These are phyloP conservation scores for Pachliopta kotzebuea DNA, from an alignment of 2,888 invertebrate genomes.

Conservation along the genomic window DNA sequence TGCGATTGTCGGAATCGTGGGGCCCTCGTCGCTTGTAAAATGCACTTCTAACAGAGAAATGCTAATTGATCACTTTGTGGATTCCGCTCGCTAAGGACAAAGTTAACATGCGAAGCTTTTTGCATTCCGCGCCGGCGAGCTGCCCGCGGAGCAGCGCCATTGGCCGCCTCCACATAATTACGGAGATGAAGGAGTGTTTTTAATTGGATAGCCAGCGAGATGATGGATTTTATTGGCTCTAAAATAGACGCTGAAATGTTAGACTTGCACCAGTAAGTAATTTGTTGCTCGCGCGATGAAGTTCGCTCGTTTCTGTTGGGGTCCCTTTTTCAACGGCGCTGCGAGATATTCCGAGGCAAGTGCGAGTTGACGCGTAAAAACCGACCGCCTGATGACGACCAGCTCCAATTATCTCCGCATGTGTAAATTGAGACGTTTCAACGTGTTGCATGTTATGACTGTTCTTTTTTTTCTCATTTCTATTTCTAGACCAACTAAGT, in stretches of 20 bases:
- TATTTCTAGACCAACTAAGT: no score
- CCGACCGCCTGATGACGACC: constrained; percentile 3
- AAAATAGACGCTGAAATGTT: constrained; percentile 27
- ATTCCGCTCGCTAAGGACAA: constrained; percentile 48
- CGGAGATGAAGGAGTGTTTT: constrained; percentile 18
- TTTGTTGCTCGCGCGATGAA: constrained; percentile 21
- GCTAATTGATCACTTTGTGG: constrained; percentile 69
- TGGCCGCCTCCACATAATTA: constrained; percentile 19
- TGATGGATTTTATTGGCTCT: constrained; percentile 27
- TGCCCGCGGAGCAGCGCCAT: constrained; percentile 8
- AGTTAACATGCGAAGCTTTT: constrained; percentile 56
- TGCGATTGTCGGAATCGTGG: constrained; percentile 22
- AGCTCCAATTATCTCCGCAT: constrained; percentile 11
- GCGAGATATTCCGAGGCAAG: constrained; percentile 7
- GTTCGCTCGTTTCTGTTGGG: constrained; percentile 19
- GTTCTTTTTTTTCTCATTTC: neutral
- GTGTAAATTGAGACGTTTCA: constrained; percentile 18
- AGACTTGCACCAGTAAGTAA: constrained; percentile 14
- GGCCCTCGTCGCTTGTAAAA: constrained; percentile 35
- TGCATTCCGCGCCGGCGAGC: constrained; percentile 49
- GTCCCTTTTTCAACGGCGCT: constrained; percentile 14
- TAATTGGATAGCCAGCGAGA: constrained; percentile 22
- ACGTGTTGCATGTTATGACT: constrained; percentile 5
- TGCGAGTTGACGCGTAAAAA: constrained; percentile 18
- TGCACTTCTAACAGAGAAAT: constrained; percentile 50